Conservation (phyloP, 64 coral and sea anemone genomes). For the Stichodactyla helianthus region DNA sequence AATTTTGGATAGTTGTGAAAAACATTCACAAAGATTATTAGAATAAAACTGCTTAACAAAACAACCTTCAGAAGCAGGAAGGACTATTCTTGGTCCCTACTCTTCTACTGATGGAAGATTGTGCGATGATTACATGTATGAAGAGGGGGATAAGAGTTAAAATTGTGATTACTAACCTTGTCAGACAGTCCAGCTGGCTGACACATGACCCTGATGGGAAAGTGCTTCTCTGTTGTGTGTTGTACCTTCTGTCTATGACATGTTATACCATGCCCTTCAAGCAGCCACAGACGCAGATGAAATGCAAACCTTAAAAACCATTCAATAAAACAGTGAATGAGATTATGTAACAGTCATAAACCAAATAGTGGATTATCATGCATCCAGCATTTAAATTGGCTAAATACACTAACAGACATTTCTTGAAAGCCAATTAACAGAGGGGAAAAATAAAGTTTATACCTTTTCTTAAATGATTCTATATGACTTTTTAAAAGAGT, state of each 20-base stretch:
- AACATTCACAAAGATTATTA: no score
- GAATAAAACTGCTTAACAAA: no score
- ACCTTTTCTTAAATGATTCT: slow-evolving; percentile 94
- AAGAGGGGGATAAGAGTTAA: background rate
- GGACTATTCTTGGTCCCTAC: no score
- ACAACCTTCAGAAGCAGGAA: no score
- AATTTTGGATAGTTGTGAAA: no score
- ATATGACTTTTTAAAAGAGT: slow-evolving; percentile 87
- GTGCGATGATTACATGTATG: no score
- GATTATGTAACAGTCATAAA: no score
- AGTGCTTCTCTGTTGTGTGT: slow-evolving; percentile 82
- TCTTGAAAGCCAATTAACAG: background rate
- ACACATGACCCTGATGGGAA: slow-evolving; percentile 82
- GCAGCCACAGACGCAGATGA: slow-evolving; percentile 78
- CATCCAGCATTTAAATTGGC: no score
- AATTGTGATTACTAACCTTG: slow-evolving; percentile 36
- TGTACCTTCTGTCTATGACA: slow-evolving; percentile 78
- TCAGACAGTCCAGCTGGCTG: slow-evolving; percentile 80
- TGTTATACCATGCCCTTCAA: slow-evolving; percentile 87
- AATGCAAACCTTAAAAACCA: slow-evolving; percentile 71
- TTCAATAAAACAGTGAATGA: background rate
- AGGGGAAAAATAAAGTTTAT: background rate
- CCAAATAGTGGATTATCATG: no score
- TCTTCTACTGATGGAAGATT: no score
- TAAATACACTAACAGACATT: no score